Conservation (phyloP, 2,888 invertebrate species). For the Mythimna pallens region DNA sequence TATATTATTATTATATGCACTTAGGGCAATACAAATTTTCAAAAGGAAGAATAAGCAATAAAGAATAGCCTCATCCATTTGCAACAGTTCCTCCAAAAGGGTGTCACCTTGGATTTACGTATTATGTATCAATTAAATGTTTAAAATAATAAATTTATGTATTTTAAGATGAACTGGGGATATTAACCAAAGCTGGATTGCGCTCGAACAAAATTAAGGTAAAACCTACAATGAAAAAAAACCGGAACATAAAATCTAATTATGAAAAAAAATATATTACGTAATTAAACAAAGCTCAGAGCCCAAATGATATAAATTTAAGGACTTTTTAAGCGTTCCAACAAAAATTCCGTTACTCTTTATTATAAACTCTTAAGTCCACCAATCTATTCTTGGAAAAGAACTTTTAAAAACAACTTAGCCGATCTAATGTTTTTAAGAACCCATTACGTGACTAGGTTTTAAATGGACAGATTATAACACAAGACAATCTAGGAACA, state of each 20-base stretch:
- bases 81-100: too few species aligned
- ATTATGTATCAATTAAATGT: too few species aligned
- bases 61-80: too few species aligned
- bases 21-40: too few species aligned
- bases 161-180: background rate
- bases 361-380: slow-evolving; percentile 26
- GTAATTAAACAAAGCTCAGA: background rate
- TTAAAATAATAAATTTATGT: too few species aligned
- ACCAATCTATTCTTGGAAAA: slow-evolving; percentile 18
- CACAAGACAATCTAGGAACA: slow-evolving; percentile 12
- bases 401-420: slow-evolving; percentile 44
- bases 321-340: background rate
- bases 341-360: slow-evolving; percentile 17
- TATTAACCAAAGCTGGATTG: background rate
- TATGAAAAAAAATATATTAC: slow-evolving; percentile 20
- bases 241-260: slow-evolving; percentile 8
- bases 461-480: slow-evolving; percentile 14
- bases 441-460: slow-evolving; percentile 37
- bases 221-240: background rate
- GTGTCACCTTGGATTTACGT: too few species aligned
- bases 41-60: too few species aligned
- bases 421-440: slow-evolving; percentile 29
- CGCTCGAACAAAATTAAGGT: background rate
- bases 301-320: slow-evolving; percentile 4
- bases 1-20: too few species aligned